A percentile compares a stretch with the other conserved stretches of the same genome.
These are phyloP conservation scores for Siderastrea siderea DNA, from an alignment of 92 coral and sea anemone genomes.

Conservation along the genomic window DNA sequence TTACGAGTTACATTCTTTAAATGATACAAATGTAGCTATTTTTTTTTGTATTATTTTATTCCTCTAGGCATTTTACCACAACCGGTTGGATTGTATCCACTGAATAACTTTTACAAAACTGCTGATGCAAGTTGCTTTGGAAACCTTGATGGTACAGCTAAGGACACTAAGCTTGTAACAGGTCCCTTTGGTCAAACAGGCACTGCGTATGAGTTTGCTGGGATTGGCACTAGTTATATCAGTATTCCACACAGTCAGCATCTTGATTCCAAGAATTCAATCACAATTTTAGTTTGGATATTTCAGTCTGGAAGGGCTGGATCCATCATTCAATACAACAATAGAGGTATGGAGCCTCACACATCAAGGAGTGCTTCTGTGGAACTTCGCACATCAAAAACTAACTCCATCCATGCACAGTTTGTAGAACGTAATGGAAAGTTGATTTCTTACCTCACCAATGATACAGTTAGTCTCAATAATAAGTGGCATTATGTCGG, in stretches of 20 bases:
- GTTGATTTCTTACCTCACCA: constrained; percentile 29
- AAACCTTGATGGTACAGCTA: constrained; percentile 62
- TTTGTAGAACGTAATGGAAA: constrained; percentile 50
- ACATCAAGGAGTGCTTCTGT: background rate
- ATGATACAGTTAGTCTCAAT: constrained; percentile 42
- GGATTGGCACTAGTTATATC: constrained; percentile 71
- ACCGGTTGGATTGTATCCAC: constrained; percentile 86
- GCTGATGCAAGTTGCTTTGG: constrained; percentile 88
- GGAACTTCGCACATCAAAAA: constrained; percentile 13
- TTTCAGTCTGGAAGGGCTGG: constrained; percentile 78
- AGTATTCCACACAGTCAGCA: constrained; percentile 70
- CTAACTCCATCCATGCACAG: background rate
- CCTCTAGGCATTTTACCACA: constrained; percentile 58
- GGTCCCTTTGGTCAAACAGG: constrained; percentile 64
- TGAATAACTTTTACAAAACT: constrained; percentile 48
- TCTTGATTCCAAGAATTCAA: constrained; percentile 70
- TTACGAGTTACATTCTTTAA: too few relatives aligned
- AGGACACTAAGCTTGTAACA: constrained; percentile 55
- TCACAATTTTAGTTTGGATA: constrained; percentile 80
- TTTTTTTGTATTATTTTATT: background rate
- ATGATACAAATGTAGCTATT: too few relatives aligned
- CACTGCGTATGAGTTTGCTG: constrained; percentile 80
- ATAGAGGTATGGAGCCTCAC: background rate
- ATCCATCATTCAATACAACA: constrained; percentile 59
- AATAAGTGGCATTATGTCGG: constrained; percentile 82